A percentile compares a stretch with the other conserved stretches of the same genome.
phyloP scores from a whole-genome alignment of 2,888 invertebrate genomes.

The Rhagonycha fulva region DNA sequence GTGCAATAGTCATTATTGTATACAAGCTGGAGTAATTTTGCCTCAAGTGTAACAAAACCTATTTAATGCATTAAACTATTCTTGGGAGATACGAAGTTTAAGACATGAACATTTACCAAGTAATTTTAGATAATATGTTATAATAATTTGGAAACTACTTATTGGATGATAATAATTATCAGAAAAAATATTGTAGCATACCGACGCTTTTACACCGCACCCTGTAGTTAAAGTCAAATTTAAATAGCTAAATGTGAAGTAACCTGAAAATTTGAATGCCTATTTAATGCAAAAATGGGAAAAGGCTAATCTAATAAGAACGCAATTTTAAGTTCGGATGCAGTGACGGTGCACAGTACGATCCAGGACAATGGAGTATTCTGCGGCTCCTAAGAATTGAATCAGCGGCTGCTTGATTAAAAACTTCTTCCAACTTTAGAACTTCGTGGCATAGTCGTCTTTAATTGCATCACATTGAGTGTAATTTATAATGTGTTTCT shows the following conservation, averaged over 20 bases:
- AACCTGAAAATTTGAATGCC: background rate
- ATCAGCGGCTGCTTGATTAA: conserved; percentile 52
- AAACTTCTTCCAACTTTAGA: conserved; percentile 48
- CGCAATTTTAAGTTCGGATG: conserved; percentile 50
- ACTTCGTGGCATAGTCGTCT: conserved; percentile 47
- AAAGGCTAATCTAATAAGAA: conserved; percentile 49
- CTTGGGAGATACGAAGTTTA: conserved; percentile 36
- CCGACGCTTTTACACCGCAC: background rate
- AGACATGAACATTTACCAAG: conserved; percentile 35
- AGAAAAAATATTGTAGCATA: background rate
- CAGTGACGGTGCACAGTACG: conserved; percentile 45
- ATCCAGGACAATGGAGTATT: conserved; percentile 47
- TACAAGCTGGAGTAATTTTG: conserved; percentile 37
- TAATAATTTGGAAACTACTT: background rate
- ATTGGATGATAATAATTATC: background rate
- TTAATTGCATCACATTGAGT: conserved; percentile 49
- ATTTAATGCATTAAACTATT: conserved; percentile 40
- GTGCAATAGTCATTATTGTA: conserved; percentile 37
- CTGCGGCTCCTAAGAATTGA: conserved; percentile 47
- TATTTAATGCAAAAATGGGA: conserved; percentile 28
- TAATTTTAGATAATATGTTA: conserved; percentile 19
- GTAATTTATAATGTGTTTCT: conserved; percentile 49
- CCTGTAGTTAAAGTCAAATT: background rate
- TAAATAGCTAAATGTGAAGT: background rate
- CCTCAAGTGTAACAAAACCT: conserved; percentile 42